These are phyloP conservation scores for Napeogenes inachia DNA, from an alignment of 2,888 invertebrate species.

Conservation along the genomic window DNA sequence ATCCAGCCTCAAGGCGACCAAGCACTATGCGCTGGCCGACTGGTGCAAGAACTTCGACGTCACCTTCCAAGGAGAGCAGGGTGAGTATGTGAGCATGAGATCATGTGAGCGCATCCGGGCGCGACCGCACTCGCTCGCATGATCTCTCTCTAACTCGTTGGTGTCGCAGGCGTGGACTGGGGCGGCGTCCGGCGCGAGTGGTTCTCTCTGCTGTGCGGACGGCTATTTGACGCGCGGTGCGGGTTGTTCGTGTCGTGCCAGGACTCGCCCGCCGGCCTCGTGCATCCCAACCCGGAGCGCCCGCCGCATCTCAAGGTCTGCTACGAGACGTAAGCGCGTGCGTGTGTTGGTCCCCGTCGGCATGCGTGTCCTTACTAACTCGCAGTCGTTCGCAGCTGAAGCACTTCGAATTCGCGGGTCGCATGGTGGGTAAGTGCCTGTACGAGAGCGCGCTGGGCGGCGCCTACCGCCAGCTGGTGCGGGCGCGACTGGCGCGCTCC, in stretches of 20 bases:
- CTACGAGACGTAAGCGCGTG: background rate
- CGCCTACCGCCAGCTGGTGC: conserved; percentile 91
- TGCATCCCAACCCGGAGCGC: conserved; percentile 92
- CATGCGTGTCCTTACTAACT: background rate
- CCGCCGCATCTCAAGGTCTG: conserved; percentile 82
- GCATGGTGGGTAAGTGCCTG: conserved; percentile 95
- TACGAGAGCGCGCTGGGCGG: conserved; percentile 95
- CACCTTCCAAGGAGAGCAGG: conserved; percentile 95
- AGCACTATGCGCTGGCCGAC: conserved; percentile 90
- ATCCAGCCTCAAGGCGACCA: conserved; percentile 90
- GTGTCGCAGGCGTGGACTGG: conserved; percentile 89
- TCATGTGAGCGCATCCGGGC: background rate
- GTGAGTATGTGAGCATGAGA: no score
- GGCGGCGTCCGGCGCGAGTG: conserved; percentile 95
- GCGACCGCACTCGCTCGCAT: background rate
- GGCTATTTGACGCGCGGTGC: conserved; percentile 89
- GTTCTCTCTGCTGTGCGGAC: conserved; percentile 93
- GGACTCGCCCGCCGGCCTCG: conserved; percentile 90
- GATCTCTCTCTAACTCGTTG: background rate
- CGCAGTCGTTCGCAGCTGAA: conserved; percentile 74
- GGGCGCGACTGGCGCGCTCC: conserved; percentile 92
- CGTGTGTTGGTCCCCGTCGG: background rate
- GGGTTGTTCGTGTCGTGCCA: conserved; percentile 91
- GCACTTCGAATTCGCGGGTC: conserved; percentile 95
- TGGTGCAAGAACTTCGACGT: conserved; percentile 98